These are phyloP conservation scores for Thunnus albacares DNA, from an alignment of 2,797 vertebrate genomes.

Conservation along the genomic window DNA sequence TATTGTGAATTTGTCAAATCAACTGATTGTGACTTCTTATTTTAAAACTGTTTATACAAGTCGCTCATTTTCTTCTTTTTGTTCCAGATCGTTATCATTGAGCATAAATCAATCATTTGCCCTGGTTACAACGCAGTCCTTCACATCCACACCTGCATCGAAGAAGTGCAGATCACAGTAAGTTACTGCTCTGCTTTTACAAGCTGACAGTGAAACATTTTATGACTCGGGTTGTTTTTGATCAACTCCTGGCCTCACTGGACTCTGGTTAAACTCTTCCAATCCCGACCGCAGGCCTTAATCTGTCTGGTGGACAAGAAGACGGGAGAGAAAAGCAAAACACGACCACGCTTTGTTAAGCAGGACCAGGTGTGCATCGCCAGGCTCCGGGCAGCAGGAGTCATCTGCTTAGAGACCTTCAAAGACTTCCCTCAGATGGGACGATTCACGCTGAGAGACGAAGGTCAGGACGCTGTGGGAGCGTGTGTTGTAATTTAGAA, in stretches of 20 bases:
- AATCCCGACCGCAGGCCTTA: conserved; percentile 90
- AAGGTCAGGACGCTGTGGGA: conserved; percentile 85
- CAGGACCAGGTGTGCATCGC: conserved; percentile 99
- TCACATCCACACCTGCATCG: conserved; percentile 99
- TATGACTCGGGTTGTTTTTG: too few species aligned
- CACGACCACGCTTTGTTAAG: conserved; percentile 97
- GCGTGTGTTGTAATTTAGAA: neutral
- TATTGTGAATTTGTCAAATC: neutral
- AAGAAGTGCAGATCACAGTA: conserved; percentile 99
- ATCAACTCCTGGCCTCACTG: neutral
- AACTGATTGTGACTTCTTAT: neutral
- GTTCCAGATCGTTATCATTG: conserved; percentile 98
- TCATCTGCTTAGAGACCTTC: conserved; percentile 99
- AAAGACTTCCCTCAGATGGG: conserved; percentile 99
- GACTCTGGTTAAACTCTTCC: neutral
- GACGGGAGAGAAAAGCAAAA: conserved; percentile 98
- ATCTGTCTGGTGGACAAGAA: conserved; percentile 99
- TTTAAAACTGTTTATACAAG: conserved; percentile 27
- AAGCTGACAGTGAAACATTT: too few species aligned
- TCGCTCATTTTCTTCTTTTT: neutral
- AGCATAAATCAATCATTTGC: conserved; percentile 99
- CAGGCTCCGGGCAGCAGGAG: conserved; percentile 94
- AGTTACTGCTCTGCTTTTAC: conserved; percentile 64
- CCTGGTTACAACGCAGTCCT: conserved; percentile 99
- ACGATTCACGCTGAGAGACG: conserved; percentile 97